A percentile compares a stretch with the other conserved stretches of the same genome.
phyloP scores from a whole-genome alignment of 2,113 vertebrate genomes.

The Herpetotheres cachinnans region DNA sequence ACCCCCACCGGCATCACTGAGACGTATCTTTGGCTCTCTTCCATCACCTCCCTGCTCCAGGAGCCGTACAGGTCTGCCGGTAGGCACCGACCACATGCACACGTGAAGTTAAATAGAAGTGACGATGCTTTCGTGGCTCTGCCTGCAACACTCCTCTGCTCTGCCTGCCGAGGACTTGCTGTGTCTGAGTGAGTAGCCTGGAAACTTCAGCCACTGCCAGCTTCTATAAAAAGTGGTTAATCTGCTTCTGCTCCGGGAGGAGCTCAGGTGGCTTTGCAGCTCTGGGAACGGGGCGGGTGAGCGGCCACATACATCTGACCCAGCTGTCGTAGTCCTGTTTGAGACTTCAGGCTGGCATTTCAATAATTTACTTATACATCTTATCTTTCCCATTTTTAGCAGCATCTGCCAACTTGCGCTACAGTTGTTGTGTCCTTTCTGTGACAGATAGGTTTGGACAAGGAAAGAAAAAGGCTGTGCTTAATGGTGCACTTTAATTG shows the following conservation, averaged over 20 bases:
- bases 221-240: neutral
- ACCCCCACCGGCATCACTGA: rapidly evolving
- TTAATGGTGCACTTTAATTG: neutral
- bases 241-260: neutral
- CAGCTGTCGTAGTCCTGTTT: rapidly evolving
- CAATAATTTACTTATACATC: neutral
- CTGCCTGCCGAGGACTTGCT: neutral
- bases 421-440: neutral
- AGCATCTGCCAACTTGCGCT: neutral
- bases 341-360: neutral
- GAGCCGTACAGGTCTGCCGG: rapidly evolving
- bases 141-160: neutral
- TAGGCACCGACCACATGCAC: rapidly evolving
- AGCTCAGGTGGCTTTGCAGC: neutral
- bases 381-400: neutral
- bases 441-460: constrained; percentile 16
- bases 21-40: neutral
- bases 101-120: rapidly evolving
- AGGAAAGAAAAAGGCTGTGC: neutral
- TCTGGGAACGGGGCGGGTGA: rapidly evolving
- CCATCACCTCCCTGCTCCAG: neutral
- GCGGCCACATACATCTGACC: neutral
- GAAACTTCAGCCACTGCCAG: neutral
- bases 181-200: neutral
- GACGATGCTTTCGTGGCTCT: neutral